phyloP scores from a whole-genome alignment of 2,797 vertebrate species.

The Hydrolagus colliei region DNA sequence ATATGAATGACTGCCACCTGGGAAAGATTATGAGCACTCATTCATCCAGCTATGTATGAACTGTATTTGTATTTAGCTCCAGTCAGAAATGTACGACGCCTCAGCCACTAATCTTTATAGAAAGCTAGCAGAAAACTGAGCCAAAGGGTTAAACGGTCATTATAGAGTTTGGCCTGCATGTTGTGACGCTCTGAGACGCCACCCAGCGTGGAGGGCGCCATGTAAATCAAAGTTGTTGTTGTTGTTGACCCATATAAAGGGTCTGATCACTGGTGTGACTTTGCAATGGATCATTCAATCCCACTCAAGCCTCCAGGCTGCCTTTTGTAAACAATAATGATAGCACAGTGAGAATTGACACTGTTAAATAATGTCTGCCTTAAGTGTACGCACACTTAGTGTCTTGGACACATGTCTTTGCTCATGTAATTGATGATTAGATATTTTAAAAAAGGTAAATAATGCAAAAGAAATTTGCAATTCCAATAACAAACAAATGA shows the following conservation, averaged over 20 bases:
- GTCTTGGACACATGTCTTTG: too few relatives aligned
- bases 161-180: background rate
- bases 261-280: background rate
- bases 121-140: background rate
- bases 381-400: too few relatives aligned
- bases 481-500: background rate
- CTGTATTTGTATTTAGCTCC: background rate
- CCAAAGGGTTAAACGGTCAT: background rate
- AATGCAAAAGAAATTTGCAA: background rate
- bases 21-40: background rate
- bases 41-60: background rate
- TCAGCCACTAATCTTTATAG: background rate
- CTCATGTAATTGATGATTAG: background rate
- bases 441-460: background rate
- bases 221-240: too few relatives aligned
- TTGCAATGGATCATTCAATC: background rate
- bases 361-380: background rate
- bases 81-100: background rate
- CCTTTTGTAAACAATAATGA: background rate
- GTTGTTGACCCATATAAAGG: background rate
- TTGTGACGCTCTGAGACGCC: too few relatives aligned
- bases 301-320: background rate
- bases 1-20: too few relatives aligned
- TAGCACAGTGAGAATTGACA: background rate
- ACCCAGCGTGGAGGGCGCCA: too few relatives aligned